Conservation (phyloP, 2,113 vertebrate species). For the Pogona vitticeps region DNA sequence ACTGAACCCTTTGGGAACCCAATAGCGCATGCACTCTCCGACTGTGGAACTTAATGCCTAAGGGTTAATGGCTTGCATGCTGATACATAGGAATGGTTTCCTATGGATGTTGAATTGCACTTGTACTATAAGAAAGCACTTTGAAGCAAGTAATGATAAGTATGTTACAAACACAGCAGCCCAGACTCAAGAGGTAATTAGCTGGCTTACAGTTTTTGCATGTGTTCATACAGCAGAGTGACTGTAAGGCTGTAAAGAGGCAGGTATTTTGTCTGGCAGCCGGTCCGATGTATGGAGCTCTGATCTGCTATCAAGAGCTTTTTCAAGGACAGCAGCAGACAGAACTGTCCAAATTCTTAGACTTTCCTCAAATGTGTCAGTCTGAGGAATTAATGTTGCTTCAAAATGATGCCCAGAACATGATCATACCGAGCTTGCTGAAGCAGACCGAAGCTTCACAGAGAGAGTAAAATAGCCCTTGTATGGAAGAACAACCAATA, state of each 20-base stretch:
- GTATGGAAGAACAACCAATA: too few species aligned
- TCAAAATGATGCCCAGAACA: not conserved
- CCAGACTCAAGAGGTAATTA: not conserved
- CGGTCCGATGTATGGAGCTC: not conserved
- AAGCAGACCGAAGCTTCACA: not conserved
- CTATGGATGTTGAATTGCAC: not conserved
- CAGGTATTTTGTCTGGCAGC: not conserved
- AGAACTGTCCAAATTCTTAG: not conserved
- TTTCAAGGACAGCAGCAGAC: not conserved
- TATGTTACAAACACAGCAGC: not conserved
- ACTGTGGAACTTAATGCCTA: not conserved
- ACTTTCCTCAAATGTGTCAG: not conserved
- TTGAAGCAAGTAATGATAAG: not conserved
- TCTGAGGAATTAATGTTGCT: not conserved
- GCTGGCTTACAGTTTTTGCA: not conserved
- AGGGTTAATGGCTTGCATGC: not conserved
- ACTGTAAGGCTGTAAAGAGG: not conserved
- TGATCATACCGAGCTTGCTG: not conserved
- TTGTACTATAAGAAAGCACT: not conserved
- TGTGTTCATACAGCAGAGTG: not conserved
- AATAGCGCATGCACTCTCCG: not conserved
- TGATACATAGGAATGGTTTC: not conserved
- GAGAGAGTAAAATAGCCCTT: too few species aligned
- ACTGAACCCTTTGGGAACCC: not conserved
- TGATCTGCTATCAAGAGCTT: not conserved